Evolutionary conservation across 1,140 invertebrate genomes (phyloP), one percentile per base, ranked within the genome.

Genomic region (Palaemon carinicauda): DNA sequence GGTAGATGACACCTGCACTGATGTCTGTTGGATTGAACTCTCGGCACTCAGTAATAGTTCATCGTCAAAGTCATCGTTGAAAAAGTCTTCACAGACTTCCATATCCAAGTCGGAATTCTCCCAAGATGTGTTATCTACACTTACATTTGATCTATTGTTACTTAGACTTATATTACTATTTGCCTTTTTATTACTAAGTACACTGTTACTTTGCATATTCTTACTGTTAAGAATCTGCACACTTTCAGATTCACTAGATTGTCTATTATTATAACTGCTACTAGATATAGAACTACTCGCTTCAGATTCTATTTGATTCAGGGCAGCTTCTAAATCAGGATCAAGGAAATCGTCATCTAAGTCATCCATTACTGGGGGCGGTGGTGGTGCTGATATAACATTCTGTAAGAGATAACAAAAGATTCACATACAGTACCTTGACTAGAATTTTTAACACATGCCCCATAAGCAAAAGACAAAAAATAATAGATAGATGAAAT

Each of bases 261-360:
- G 21, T n/a, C n/a, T n/a, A 27, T 31, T 17, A 27, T 69, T 69
- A 24, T 27, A 31, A 69, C 21, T 69, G 15, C 65, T 31, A 14
- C 24, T 27, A 69, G 65, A 69, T 69, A 31, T n/a, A 24, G 60
- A 65, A 21, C 12, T 14, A 24, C 21, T 15, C 12, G 65, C 65
- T 21, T 69, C n/a, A 14, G 24, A 27, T 31, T 79, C 75, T 24
- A 79, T 79, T 29, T 79, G 75, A 27, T 51, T 79, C 15, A 79
- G 24, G 33, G 51, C 75, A 52, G 75, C 75, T 51, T 79, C 75
- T 24, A 79, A 21, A 21, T 79, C 51, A 21, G 33, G 9, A 53
- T 50, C 33, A 79, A 52, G 50, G 51, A 79, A 79, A 79, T 79
- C 75, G 27, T 79, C 75, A 79, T 53, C 75, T 24, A 79, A 21